Percentiles rank a stretch among this genome's conserved stretches.
These are phyloP conservation scores for Oxycera nigricornis DNA, from an alignment of 2,888 invertebrate species.

Conservation along the genomic window DNA sequence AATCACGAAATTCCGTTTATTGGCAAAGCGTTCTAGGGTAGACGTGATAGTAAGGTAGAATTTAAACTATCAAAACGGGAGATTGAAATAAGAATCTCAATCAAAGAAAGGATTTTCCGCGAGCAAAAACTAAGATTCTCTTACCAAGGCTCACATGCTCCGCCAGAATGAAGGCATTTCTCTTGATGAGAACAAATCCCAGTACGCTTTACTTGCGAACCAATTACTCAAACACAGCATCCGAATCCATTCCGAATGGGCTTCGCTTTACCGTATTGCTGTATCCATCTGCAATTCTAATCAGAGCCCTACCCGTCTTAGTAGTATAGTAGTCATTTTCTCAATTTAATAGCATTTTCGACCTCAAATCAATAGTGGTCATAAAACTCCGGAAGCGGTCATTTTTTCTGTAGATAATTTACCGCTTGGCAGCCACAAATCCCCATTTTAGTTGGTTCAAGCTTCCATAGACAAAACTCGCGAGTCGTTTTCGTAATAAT, in stretches of 20 bases:
- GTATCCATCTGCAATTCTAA: not conserved
- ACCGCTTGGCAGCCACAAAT: conserved; percentile 5
- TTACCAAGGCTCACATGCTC: too few species aligned
- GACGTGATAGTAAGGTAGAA: too few species aligned
- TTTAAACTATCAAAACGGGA: not conserved
- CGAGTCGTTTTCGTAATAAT: conserved; percentile 19
- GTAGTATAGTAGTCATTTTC: conserved; percentile 19
- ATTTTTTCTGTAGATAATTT: conserved; percentile 24
- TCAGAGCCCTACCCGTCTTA: not conserved
- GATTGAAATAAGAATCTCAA: not conserved
- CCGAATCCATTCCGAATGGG: too few species aligned
- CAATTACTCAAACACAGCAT: too few species aligned
- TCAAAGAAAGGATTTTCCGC: not conserved
- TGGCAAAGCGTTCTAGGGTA: too few species aligned
- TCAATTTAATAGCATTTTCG: conserved; percentile 25
- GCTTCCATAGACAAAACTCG: not conserved
- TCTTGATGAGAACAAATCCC: too few species aligned
- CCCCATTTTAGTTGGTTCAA: not conserved
- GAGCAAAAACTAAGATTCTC: not conserved
- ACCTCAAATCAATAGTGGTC: conserved; percentile 29
- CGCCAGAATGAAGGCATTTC: too few species aligned
- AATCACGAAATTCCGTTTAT: too few species aligned
- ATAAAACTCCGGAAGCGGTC: conserved; percentile 36
- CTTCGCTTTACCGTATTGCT: not conserved
- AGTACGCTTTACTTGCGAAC: too few species aligned